Evolutionary conservation across 2,113 vertebrate species (phyloP), one percentile per base, ranked within the genome.

Genomic region (Rhinolophus ferrumequinum): DNA sequence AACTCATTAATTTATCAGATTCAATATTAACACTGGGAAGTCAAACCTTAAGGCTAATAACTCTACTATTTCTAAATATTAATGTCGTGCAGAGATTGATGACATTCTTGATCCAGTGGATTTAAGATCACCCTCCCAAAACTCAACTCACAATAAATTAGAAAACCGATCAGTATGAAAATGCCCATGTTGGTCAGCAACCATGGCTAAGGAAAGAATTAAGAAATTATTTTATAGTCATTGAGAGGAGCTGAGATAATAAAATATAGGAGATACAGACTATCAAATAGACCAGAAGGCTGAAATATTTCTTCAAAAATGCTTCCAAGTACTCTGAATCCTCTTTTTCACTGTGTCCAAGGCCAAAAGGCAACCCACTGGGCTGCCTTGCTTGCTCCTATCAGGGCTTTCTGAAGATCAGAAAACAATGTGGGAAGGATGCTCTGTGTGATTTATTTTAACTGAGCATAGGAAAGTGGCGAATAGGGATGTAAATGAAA

Each of bases 351-450:
- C 18, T 28, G 28, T 92, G 85, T 89, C n/a, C 81, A 60, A 88
- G 76, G 75, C n/a, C 96, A 33, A 85, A 24, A 87, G 73, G 35
- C 47, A 88, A 90, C 54, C 77, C 86, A 30, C 15, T 33, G 75
- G 84, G 35, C 26, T 35, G 19, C 0, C n/a, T 56, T 35, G 80
- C 54, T 73, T 18, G 0, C 64, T 96, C 91, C 83, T 95, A 56
- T n/a, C 72, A 87, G 44, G 79, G 80, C 38, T 85, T 88, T 82
- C 60, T 96, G 52, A 58, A 69, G 38, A 84, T 92, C 69, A 86
- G 90, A 92, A 95, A 96, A 88, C 33, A 95, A 88, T 47, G 41
- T 6, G 79, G 66, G 92, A 90, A 97, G 58, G 93, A 94, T 95
- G 47, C 62, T 83, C 13, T 41, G 12, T 76, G 90, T 73, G 60